Base-by-base conservation (phyloP, 2,113 vertebrate genomes). In the Oreochromis aureus region DNA sequence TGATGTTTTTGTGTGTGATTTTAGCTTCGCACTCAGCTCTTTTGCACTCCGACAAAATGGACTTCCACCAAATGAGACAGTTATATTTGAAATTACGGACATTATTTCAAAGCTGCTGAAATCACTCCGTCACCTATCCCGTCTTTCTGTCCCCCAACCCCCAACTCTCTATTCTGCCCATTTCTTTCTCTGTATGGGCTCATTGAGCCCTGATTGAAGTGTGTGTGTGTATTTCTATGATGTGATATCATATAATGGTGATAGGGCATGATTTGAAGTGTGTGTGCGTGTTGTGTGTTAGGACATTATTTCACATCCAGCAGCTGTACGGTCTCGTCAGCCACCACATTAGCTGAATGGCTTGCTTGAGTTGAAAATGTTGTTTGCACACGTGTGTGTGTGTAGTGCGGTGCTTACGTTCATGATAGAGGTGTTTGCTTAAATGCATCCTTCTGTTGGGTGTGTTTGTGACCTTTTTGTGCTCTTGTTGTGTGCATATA, bases 171-270 rank as follows among this genome's bases (percentile, higher is more conserved):
- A 76, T 79, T 82, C 73, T 84, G 85, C 59, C 79, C 91, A 91
- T 90, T 82, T 91, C 83, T 34, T 81, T 82, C 81, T 82, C 86
- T 58, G 85, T 87, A 84, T 88, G 86, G 88, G 87, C 81, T 93
- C 92, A 93, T 88, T 90, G 83, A 58, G 55, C 55, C 51, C 87
- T 87, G 89, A 94, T 94, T 89, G 88, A 86, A 86, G 80, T 87
- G 61, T 78, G 79, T 83, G 15, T 76, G 44, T 76, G 86, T 76
- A 78, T 46, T 48, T 30, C 22, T 76, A 18, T 76, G 9, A 48
- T 30, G 69, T 89, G 19, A 66, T n/a, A 66, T 66, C 32, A 81
- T 90, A 53, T 84, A 91, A 90, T 88, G 84, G 84, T 87, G 80
- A 69, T 87, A 82, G 78, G 81, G 48, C 66, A 55, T 91, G 86